phyloP scores from a whole-genome alignment of 2,113 vertebrate species.

The Anhinga anhinga region DNA sequence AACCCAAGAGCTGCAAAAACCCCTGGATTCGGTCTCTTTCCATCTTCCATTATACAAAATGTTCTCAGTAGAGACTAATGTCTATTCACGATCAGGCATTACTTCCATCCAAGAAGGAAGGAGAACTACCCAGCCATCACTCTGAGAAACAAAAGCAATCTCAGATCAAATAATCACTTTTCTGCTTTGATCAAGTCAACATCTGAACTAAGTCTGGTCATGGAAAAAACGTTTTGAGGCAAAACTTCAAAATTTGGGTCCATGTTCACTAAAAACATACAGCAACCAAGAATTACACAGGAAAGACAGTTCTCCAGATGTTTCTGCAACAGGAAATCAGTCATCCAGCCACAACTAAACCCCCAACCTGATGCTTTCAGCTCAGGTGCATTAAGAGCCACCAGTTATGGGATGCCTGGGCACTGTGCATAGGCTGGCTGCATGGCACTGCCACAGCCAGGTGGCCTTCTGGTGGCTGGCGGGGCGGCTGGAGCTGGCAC shows the following conservation, averaged over 20 bases:
- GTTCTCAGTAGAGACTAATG: slow-evolving; percentile 27
- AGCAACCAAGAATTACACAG: not conserved
- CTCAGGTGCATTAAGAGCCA: not conserved
- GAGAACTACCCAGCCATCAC: not conserved
- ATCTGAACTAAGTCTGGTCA: not conserved
- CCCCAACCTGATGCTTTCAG: not conserved
- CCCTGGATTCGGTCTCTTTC: not conserved
- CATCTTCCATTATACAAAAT: not conserved
- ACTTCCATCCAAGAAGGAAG: not conserved
- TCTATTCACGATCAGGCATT: not conserved
- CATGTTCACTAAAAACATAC: not conserved
- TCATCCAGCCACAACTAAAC: not conserved
- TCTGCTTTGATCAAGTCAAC: not conserved
- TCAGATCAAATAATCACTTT: not conserved
- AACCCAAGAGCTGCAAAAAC: not conserved
- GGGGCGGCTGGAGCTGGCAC: not conserved
- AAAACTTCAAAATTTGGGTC: not conserved
- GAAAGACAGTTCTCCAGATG: not conserved
- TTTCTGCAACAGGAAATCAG: not conserved
- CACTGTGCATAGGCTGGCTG: not conserved
- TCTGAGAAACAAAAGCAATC: slow-evolving; percentile 18
- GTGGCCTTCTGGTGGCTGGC: not conserved
- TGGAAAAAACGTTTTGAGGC: not conserved
- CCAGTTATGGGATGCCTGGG: not conserved
- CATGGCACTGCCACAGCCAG: not conserved